phyloP scores from a whole-genome alignment of 1,140 invertebrate genomes.

The Colletes gigas region DNA sequence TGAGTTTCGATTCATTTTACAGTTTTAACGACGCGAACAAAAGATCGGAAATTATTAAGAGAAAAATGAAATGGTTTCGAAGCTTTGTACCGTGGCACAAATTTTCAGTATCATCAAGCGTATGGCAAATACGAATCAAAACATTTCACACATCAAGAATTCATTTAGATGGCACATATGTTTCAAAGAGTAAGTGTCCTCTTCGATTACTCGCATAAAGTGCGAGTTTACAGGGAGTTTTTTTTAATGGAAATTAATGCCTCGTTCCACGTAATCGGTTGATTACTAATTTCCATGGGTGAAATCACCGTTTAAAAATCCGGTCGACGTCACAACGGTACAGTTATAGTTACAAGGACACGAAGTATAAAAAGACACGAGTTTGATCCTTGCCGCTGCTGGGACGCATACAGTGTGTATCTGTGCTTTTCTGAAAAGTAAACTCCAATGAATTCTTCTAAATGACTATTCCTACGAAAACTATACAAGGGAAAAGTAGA shows the following conservation, averaged over 20 bases:
- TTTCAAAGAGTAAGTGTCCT: slow-evolving; percentile 18
- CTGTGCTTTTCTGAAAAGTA: background rate
- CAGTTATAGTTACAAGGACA: slow-evolving; percentile 26
- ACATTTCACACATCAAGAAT: slow-evolving; percentile 13
- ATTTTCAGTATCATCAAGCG: slow-evolving; percentile 3
- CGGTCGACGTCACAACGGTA: slow-evolving; percentile 11
- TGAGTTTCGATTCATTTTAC: background rate
- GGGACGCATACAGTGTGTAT: background rate
- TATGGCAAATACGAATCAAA: background rate
- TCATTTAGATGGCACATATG: slow-evolving; percentile 1
- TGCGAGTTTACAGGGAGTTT: background rate
- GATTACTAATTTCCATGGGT: slow-evolving; percentile 25
- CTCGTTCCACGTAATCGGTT: slow-evolving; percentile 6
- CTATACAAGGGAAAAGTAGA: background rate
- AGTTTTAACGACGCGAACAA: background rate
- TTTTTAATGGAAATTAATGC: background rate
- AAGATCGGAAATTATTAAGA: background rate
- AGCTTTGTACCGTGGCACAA: background rate
- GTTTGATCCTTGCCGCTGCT: background rate
- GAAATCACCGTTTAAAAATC: slow-evolving; percentile 40
- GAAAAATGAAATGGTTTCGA: background rate
- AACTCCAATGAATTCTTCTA: background rate
- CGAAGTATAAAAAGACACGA: background rate
- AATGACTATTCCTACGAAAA: background rate
- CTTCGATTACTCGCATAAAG: slow-evolving; percentile 9